phyloP scores from a whole-genome alignment of 37 sponge, comb jelly and placozoan species.

The Eunapius fragilis region DNA sequence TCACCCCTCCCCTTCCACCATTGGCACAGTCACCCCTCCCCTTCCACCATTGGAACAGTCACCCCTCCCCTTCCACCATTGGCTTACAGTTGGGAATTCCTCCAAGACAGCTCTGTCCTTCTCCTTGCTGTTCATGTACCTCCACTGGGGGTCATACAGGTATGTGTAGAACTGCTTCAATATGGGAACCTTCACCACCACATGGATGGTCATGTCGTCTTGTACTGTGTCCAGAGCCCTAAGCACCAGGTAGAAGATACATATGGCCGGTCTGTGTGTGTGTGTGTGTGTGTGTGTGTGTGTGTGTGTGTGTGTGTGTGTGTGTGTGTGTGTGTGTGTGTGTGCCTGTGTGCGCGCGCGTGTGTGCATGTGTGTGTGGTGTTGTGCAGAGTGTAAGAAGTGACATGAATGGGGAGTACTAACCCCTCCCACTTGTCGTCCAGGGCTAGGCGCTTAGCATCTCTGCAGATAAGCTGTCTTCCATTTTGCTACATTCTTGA shows the following conservation, averaged over 20 bases:
- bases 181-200: conserved; percentile 64
- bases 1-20: no score
- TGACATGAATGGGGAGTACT: no score
- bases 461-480: no score
- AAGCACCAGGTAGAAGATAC: conserved; percentile 90
- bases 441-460: no score
- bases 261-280: conserved; percentile 63
- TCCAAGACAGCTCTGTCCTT: conserved; percentile 85
- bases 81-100: conserved; percentile 66
- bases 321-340: conserved; percentile 18
- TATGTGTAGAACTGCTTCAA: conserved; percentile 66
- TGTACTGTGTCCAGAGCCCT: conserved; percentile 91
- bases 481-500: no score
- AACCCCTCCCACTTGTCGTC: no score
- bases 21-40: no score
- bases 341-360: conserved; percentile 3
- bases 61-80: neutral
- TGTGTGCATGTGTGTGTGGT: no score
- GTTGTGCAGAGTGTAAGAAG: no score
- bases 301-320: neutral
- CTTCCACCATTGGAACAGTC: no score
- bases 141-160: conserved; percentile 75
- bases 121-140: conserved; percentile 63
- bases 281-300: neutral
- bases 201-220: conserved; percentile 87